Percentiles rank a stretch among this genome's conserved stretches.
phyloP scores from a whole-genome alignment of 2,888 invertebrate genomes.

The Rhodophaea formosa region DNA sequence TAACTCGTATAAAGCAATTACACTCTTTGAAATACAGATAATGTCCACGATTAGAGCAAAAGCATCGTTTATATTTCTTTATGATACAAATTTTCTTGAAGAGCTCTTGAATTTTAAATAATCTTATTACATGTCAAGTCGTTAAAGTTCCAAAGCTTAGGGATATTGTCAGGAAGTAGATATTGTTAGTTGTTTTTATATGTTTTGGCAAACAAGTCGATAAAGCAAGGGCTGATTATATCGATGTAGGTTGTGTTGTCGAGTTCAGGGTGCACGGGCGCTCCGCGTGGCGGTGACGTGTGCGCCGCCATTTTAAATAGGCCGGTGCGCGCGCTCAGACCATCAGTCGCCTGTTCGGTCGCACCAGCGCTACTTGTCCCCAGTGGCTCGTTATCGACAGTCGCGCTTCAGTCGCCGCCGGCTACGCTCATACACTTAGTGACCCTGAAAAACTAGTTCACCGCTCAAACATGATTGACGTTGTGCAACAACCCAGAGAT shows the following conservation, averaged over 20 bases:
- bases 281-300: constrained; percentile 75
- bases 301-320: constrained; percentile 75
- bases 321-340: constrained; percentile 80
- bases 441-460: constrained; percentile 47
- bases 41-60: constrained; percentile 7
- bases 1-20: constrained; percentile 25
- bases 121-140: neutral
- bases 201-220: constrained; percentile 31
- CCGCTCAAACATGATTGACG: constrained; percentile 65
- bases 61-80: constrained; percentile 5
- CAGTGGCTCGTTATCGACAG: constrained; percentile 44
- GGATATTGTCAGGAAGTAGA: neutral
- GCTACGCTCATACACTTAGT: constrained; percentile 46
- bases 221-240: constrained; percentile 61
- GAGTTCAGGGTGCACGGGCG: constrained; percentile 71
- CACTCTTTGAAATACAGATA: constrained; percentile 23
- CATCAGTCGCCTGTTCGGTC: constrained; percentile 81
- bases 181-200: neutral
- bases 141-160: neutral
- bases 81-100: neutral
- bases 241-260: constrained; percentile 58
- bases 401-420: constrained; percentile 48
- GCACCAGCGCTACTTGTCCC: constrained; percentile 28
- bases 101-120: neutral
- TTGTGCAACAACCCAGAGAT: constrained; percentile 69